These are phyloP conservation scores for Caenorhabditis virilis DNA, from an alignment of 2,888 invertebrate genomes.

Conservation along the genomic window DNA sequence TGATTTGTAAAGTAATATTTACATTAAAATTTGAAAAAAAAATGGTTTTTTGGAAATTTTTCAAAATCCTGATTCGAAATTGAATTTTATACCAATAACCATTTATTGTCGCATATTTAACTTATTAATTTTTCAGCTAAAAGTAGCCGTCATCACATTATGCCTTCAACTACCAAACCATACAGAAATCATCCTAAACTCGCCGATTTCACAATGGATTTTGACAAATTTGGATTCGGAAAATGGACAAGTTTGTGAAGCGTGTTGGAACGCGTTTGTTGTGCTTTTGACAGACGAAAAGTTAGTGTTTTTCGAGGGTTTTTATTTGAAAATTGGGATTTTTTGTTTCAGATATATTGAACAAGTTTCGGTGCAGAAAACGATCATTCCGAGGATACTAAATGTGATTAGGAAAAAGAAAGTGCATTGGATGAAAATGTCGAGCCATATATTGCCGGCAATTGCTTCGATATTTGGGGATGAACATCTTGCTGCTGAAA, in stretches of 20 bases:
- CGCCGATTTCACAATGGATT: conserved; percentile 6
- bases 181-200: conserved; percentile 3
- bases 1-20: too few relatives aligned
- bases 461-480: conserved; percentile 18
- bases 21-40: too few relatives aligned
- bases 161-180: conserved; percentile 9
- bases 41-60: too few relatives aligned
- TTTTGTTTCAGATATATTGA: conserved; percentile 38
- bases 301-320: conserved; percentile 1
- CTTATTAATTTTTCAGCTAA: conserved; percentile 4
- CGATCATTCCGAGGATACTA: conserved; percentile 47
- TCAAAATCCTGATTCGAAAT: background rate
- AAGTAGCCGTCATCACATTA: conserved; percentile 7
- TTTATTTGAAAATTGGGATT: background rate
- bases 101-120: too few relatives aligned
- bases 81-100: too few relatives aligned
- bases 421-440: conserved; percentile 34
- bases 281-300: conserved; percentile 1
- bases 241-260: conserved; percentile 9
- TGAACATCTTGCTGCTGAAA: too few relatives aligned
- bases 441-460: conserved; percentile 25
- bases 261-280: conserved; percentile 7
- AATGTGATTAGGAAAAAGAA: conserved; percentile 53
- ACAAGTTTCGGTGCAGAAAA: conserved; percentile 44
- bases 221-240: conserved; percentile 13